phyloP scores from a whole-genome alignment of 2,888 invertebrate genomes.

The Philereme transversata region DNA sequence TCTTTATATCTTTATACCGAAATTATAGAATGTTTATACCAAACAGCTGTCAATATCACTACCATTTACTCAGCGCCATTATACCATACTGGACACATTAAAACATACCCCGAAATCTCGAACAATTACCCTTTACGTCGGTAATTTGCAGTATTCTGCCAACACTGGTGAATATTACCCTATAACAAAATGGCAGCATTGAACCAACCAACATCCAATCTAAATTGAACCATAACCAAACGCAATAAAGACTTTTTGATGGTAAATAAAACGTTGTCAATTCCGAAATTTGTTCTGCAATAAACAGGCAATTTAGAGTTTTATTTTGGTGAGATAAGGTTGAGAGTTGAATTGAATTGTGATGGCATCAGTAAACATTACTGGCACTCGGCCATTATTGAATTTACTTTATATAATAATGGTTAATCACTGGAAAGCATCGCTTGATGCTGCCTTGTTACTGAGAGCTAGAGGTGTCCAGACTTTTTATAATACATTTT shows the following conservation, averaged over 20 bases:
- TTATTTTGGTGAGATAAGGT: conserved; percentile 46
- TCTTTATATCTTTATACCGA: conserved; percentile 36
- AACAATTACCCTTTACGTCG: conserved; percentile 73
- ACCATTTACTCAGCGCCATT: conserved; percentile 49
- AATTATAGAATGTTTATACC: conserved; percentile 31
- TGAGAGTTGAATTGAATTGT: conserved; percentile 36
- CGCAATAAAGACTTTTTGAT: conserved; percentile 33
- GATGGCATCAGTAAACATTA: conserved; percentile 71
- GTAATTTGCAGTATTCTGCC: conserved; percentile 75
- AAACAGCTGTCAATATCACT: conserved; percentile 32
- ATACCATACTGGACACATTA: conserved; percentile 64
- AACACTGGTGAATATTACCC: conserved; percentile 68
- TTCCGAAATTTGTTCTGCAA: conserved; percentile 42
- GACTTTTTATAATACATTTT: not conserved
- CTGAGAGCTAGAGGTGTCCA: conserved; percentile 57
- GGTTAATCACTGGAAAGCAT: conserved; percentile 81
- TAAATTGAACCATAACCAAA: conserved; percentile 24
- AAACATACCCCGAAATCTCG: conserved; percentile 63
- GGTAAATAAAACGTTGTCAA: conserved; percentile 20
- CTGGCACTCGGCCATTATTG: conserved; percentile 79
- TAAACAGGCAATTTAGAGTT: conserved; percentile 43
- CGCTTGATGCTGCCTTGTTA: conserved; percentile 78
- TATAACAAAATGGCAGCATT: conserved; percentile 40
- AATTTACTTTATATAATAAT: conserved; percentile 84
- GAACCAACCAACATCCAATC: conserved; percentile 26